A percentile compares a stretch with the other conserved stretches of the same genome.
phyloP scores from a whole-genome alignment of 2,888 invertebrate genomes.

The Dugesia japonica region DNA sequence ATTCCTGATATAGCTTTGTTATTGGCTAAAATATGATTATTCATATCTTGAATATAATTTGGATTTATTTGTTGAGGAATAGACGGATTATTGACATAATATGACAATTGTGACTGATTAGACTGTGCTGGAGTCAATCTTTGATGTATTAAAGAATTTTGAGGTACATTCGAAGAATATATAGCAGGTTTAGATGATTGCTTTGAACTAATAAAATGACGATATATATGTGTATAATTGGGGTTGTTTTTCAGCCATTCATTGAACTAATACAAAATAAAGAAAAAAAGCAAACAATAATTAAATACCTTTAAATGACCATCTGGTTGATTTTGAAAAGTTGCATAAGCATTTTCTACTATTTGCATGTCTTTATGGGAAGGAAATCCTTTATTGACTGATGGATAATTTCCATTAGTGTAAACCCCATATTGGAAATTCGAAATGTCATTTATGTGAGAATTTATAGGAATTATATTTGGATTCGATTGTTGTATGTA shows the following conservation, averaged over 20 bases:
- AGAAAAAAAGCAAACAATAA: background rate
- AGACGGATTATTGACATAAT: conserved; percentile 5
- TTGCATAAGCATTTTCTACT: background rate
- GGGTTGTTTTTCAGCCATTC: background rate
- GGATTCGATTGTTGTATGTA: background rate
- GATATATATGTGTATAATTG: background rate
- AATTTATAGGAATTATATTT: background rate
- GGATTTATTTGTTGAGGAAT: background rate
- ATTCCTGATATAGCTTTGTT: background rate
- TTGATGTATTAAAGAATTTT: background rate
- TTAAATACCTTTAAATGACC: background rate
- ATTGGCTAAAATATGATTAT: background rate
- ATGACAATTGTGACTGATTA: background rate
- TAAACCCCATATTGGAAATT: background rate
- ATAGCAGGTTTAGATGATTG: background rate
- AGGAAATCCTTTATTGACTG: background rate
- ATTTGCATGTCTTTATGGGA: background rate
- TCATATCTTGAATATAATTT: background rate
- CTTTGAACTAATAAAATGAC: background rate
- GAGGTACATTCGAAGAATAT: conserved; percentile 7
- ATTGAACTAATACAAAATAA: background rate
- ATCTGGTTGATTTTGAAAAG: background rate
- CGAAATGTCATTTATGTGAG: background rate
- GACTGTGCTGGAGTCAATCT: background rate
- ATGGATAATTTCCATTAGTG: background rate